Evolutionary conservation across 2,113 vertebrate genomes (phyloP), one percentile per base, ranked within the genome.

Genomic region (Cygnus atratus): DNA sequence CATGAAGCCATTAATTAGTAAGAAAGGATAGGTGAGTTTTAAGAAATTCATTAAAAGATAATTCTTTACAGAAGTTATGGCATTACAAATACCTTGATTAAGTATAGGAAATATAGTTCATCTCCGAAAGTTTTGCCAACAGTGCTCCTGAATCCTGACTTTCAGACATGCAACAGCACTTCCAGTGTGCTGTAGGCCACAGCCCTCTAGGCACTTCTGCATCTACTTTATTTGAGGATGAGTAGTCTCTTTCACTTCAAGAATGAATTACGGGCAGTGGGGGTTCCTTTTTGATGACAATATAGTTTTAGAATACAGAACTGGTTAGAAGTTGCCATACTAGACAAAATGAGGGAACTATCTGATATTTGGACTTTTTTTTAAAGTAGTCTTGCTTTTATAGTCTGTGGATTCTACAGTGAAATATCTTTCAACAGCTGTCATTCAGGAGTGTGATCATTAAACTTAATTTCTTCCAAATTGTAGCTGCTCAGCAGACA

Each of bases 351-450:
- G 19, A 93, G 44, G 72, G 14, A 61, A 44, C 54, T 58, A 46
- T 46, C 5, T 67, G 21, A 44, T 80, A 58, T 79, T 59, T 72
- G 7, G 41, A n/a, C 1, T 28, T 35, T 46, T 25, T 85, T 66
- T 63, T 87, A 26, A 72, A 71, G 75, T 81, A 63, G 8, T 26
- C 6, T 39, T 55, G 25, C n/a, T 65, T 71, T 83, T 57, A 43
- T 28, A 39, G 67, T 70, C 29, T 7, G 3, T 33, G 16, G 46
- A 48, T 50, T 86, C 44, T 82, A 9, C 54, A 77, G 43, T 65
- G 72, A 93, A 79, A 43, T 87, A 29, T 93, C 76, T 80, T 87
- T 41, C 46, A 48, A 55, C 79, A 57, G n/a, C 33, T 88, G 24
- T 44, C 71, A 55, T 48, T 44, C 82, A 52, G 18, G 54, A n/a